Percentiles rank a stretch among this genome's conserved stretches.
Conservation (phyloP, 1,140 invertebrate genomes). For the Calephelis nemesis region DNA sequence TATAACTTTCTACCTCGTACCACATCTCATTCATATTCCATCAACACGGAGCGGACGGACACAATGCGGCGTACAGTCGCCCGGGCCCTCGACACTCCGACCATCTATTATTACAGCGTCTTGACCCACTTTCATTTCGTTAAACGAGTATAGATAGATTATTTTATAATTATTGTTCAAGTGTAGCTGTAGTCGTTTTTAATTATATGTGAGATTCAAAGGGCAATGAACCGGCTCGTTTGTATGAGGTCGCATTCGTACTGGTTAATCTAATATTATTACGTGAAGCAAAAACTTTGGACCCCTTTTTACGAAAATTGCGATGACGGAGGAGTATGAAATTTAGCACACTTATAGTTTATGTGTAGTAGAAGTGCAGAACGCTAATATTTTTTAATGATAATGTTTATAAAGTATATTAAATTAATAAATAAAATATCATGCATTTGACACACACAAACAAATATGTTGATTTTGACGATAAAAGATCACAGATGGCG, state of each 20-base stretch:
- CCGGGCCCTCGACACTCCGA: conserved; percentile 34
- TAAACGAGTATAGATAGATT: conserved; percentile 27
- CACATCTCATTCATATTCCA: conserved; percentile 51
- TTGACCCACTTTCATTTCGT: conserved; percentile 46
- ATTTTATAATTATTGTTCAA: conserved; percentile 31
- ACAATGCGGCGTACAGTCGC: conserved; percentile 34
- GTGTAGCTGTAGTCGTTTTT: conserved; percentile 30
- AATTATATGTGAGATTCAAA: conserved; percentile 16
- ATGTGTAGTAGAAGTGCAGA: no score
- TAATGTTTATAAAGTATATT: no score
- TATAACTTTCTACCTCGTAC: conserved; percentile 53
- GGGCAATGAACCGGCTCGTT: conserved; percentile 8
- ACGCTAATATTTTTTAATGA: no score
- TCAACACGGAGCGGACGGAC: conserved; percentile 29
- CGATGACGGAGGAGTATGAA: no score
- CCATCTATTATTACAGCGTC: conserved; percentile 37
- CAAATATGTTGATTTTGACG: no score
- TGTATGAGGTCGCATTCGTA: conserved; percentile 6
- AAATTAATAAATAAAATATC: no score
- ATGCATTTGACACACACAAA: no score
- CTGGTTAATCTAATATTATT: not conserved
- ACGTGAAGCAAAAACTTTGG: no score
- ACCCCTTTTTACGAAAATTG: no score
- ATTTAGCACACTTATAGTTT: no score
- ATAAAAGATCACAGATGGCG: no score